A percentile compares a stretch with the other conserved stretches of the same genome.
Conservation (phyloP, 2,797 vertebrate species). For the Manis crassicaudata region DNA sequence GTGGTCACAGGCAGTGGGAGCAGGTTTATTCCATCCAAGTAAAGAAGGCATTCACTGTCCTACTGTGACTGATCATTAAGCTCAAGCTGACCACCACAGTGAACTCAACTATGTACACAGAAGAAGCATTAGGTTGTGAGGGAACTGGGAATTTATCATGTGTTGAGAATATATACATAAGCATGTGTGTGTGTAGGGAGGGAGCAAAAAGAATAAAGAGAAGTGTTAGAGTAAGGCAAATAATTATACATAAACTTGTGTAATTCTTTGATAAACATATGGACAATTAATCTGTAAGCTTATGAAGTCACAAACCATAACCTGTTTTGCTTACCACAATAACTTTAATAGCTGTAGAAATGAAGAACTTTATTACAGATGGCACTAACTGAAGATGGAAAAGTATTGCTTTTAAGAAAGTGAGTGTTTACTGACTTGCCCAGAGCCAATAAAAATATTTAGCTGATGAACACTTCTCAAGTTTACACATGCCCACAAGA, state of each 20-base stretch:
- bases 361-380: neutral
- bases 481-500: neutral
- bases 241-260: neutral
- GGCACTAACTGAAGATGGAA: neutral
- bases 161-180: fast-evolving
- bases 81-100: neutral
- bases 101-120: neutral
- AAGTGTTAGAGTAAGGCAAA: neutral
- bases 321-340: neutral
- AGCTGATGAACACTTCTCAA: neutral
- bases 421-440: neutral
- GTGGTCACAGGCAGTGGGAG: neutral
- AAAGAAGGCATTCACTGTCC: neutral
- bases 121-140: neutral
- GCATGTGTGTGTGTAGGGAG: neutral
- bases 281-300: neutral
- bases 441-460: neutral
- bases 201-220: neutral
- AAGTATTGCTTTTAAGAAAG: neutral
- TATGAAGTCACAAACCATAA: neutral
- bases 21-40: fast-evolving
- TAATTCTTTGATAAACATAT: neutral
- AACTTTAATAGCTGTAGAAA: neutral
- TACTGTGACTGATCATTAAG: fast-evolving
- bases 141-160: neutral